Percentiles rank a stretch among this genome's conserved stretches.
Conservation (phyloP, 2,113 vertebrate genomes). For the Mesitornis unicolor region DNA sequence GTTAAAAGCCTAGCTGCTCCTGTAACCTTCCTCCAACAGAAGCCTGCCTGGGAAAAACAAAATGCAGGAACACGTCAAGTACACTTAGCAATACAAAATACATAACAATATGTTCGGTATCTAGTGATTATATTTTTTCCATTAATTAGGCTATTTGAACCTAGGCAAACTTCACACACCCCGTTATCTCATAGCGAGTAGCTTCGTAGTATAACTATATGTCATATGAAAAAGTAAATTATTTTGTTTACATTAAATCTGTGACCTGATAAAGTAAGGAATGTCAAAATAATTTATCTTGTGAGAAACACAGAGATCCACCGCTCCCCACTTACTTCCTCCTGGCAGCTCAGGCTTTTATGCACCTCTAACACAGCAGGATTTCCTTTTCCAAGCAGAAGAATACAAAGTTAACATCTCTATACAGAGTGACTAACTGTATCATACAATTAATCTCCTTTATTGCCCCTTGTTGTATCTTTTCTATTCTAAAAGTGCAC, state of each 20-base stretch:
- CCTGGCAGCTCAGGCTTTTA: neutral
- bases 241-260: neutral
- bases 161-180: neutral
- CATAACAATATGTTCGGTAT: neutral
- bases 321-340: neutral
- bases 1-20: conserved; percentile 4
- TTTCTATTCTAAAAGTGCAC: neutral
- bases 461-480: neutral
- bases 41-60: neutral
- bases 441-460: neutral
- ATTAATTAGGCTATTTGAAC: neutral
- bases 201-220: neutral
- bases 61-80: neutral
- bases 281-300: neutral
- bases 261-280: neutral
- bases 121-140: neutral
- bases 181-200: neutral
- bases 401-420: neutral
- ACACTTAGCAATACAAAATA: neutral
- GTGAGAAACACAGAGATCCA: neutral
- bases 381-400: neutral
- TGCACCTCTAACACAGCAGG: neutral
- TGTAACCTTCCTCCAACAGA: neutral
- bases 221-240: neutral
- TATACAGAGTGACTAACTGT: neutral